Base-by-base conservation (phyloP, 2,797 vertebrate genomes). In the Anniella stebbinsi region DNA sequence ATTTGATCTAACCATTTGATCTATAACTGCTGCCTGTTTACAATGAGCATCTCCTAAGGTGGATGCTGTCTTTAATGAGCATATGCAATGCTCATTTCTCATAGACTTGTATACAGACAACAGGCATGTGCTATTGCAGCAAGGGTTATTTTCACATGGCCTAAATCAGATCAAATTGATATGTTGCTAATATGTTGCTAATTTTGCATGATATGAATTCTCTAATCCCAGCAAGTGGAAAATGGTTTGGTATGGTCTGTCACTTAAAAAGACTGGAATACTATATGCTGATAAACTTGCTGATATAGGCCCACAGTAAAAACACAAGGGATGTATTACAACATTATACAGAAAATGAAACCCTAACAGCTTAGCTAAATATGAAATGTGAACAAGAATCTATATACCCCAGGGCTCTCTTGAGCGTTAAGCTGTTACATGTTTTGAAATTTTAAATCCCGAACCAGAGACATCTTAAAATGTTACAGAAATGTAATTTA, bases 61-160 rank as follows among this genome's bases (percentile, higher is more conserved):
- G 85, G 2, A 1, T 33, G 63, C 77, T 38, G 36, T 36, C 57
- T 41, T 85, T 33, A 45, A 45, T 17, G 13, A 6, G 38, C 2
- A 11, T 17, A 21, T 38, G 11, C 25, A 67, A 51, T n/a, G 23
- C 30, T 30, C 11, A 63, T 88, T 88, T 36, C 63, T 17, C 51
- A 75, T 45, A 70, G 36, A 60, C 63, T 36, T 45, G 45, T 76
- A 83, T 69, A 69, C 36, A 54, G 76, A 25, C 36, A 30, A 23
- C 48, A 66, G 17, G 33, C 10, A 25, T 83, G 38, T 18, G 36
- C 23, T 30, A n/a, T 11, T 73, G 84, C 33, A 48, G 33, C n/a
- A 38, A 88, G 72, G 36, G 25, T 73, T 86, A 60, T 33, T 81
- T 73, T 88, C 67, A 88, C 30, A 60, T 51, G 28, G n/a, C 63